Percentiles rank a stretch among this genome's conserved stretches.
Conservation (phyloP, 2,797 vertebrate species). For the Gobio occitaniae region DNA sequence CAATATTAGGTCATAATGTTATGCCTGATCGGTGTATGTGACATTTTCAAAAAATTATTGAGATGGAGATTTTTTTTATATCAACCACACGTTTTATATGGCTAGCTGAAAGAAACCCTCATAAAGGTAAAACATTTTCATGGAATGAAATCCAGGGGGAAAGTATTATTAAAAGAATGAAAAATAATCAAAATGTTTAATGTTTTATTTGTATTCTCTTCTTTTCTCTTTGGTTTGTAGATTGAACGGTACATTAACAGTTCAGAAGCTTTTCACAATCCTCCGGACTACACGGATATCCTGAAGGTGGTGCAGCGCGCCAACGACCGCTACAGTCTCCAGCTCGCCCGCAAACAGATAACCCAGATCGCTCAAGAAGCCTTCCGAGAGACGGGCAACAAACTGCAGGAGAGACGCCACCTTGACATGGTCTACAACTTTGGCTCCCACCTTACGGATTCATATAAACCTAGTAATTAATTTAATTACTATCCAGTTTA, state of each 20-base stretch:
- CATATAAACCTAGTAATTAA: constrained; percentile 79
- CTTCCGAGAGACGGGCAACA: constrained; percentile 87
- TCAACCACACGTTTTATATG: background rate
- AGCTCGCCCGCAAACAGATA: constrained; percentile 78
- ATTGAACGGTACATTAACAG: constrained; percentile 90
- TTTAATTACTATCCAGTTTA: background rate
- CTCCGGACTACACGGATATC: constrained; percentile 89
- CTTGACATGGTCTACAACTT: constrained; percentile 92
- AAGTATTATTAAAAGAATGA: background rate
- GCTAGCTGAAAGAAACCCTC: background rate
- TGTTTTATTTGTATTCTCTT: background rate
- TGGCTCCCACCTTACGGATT: constrained; percentile 87
- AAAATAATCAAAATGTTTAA: background rate
- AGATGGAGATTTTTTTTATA: background rate
- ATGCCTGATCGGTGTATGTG: no score
- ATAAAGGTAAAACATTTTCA: background rate
- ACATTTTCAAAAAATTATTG: background rate
- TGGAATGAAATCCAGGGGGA: background rate
- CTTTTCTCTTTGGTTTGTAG: constrained; percentile 59
- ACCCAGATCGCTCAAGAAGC: constrained; percentile 85
- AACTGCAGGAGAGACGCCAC: constrained; percentile 87
- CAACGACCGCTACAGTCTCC: constrained; percentile 78
- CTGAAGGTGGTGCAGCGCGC: constrained; percentile 81
- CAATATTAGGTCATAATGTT: no score
- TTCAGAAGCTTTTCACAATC: constrained; percentile 73